A percentile compares a stretch with the other conserved stretches of the same genome.
phyloP scores from a whole-genome alignment of 2,797 vertebrate species.

The Tenualosa ilisha region DNA sequence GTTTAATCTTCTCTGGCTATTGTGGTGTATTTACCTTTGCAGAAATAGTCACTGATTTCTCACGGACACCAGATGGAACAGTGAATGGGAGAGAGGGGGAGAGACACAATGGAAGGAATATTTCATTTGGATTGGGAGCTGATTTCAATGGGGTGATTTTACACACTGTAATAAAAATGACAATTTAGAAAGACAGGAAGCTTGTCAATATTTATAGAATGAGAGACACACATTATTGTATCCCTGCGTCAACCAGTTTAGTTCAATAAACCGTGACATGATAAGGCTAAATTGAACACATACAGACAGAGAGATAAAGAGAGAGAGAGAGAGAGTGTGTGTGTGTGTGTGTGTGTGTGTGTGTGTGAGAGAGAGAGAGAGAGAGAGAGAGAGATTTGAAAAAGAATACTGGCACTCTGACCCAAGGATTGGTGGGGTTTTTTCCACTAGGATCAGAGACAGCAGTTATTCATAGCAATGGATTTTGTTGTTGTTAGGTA shows the following conservation, averaged over 20 bases:
- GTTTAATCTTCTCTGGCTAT: constrained; percentile 36
- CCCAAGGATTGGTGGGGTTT: not conserved
- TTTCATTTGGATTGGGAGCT: constrained; percentile 37
- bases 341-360: not conserved
- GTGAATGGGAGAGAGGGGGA: constrained; percentile 36
- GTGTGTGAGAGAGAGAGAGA: not conserved
- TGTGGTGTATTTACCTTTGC: constrained; percentile 55
- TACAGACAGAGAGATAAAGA: not conserved
- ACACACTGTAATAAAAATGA: constrained; percentile 43
- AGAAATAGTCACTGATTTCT: constrained; percentile 49
- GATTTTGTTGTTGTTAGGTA: not conserved
- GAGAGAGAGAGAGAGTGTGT: not conserved
- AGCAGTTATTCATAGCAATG: not conserved
- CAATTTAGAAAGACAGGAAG: not conserved
- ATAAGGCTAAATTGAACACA: constrained; percentile 28
- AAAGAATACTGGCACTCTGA: not conserved
- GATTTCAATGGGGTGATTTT: constrained; percentile 45
- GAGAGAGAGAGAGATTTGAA: not conserved
- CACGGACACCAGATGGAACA: constrained; percentile 42
- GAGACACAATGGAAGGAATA: constrained; percentile 34
- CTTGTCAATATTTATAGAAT: constrained; percentile 49
- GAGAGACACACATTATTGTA: constrained; percentile 41
- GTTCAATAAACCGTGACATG: constrained; percentile 45
- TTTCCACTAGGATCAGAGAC: not conserved
- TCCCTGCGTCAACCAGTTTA: constrained; percentile 41